Conservation (phyloP, 1,140 invertebrate genomes). For the Gryon sp. region DNA sequence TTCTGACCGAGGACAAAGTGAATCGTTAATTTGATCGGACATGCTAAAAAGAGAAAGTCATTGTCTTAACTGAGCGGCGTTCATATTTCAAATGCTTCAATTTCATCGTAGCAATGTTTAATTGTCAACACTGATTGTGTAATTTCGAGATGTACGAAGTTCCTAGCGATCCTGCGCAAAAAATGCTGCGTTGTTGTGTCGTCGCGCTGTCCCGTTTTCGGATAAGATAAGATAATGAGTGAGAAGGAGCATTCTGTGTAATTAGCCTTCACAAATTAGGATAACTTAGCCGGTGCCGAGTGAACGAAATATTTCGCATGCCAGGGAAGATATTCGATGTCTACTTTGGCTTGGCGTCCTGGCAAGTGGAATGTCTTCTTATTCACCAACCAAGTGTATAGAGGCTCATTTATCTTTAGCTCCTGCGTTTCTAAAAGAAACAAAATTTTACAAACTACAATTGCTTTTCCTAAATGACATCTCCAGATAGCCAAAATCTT, state of each 20-base stretch:
- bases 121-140: slow-evolving; percentile 40
- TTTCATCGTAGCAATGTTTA: slow-evolving; percentile 13
- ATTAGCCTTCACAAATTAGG: slow-evolving; percentile 62
- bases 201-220: slow-evolving; percentile 32
- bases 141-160: slow-evolving; percentile 41
- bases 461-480: no score
- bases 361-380: slow-evolving; percentile 43
- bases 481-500: no score
- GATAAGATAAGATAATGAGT: slow-evolving; percentile 60
- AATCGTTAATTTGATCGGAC: no score
- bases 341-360: slow-evolving; percentile 9
- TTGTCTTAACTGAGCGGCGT: no score
- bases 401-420: slow-evolving; percentile 29
- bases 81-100: slow-evolving; percentile 18
- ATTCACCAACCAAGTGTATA: slow-evolving; percentile 25
- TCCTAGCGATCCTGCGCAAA: slow-evolving; percentile 40
- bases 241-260: slow-evolving; percentile 48
- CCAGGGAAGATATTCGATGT: slow-evolving; percentile 29
- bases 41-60: no score
- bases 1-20: not conserved
- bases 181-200: slow-evolving; percentile 54
- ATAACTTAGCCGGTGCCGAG: slow-evolving; percentile 27
- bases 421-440: no score
- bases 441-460: no score
- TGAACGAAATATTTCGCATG: slow-evolving; percentile 51